phyloP scores from a whole-genome alignment of 1,140 invertebrate species.

The Brachionus asplanchnoidis region DNA sequence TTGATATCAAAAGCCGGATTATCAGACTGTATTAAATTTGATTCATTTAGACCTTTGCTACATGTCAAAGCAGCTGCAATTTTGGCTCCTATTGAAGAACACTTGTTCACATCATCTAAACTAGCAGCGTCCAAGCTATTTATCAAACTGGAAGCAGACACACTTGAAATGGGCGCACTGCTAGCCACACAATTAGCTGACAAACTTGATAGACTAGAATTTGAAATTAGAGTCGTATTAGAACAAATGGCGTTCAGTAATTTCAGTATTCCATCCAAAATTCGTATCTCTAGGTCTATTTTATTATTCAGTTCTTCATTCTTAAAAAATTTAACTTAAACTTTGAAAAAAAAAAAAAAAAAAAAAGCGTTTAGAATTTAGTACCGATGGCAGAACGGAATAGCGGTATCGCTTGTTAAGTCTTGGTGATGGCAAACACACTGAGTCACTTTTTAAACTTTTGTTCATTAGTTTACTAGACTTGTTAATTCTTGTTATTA shows the following conservation, averaged over 20 bases:
- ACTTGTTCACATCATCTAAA: neutral
- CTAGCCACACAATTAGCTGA: neutral
- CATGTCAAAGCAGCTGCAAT: neutral
- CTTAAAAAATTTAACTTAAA: neutral
- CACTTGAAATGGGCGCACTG: neutral
- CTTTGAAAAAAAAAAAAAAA: neutral
- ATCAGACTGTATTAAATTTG: neutral
- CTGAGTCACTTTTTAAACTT: slow-evolving; percentile 12
- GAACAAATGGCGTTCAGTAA: slow-evolving; percentile 5
- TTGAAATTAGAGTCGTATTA: neutral
- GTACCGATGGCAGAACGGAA: slow-evolving; percentile 24
- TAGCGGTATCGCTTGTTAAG: slow-evolving; percentile 21
- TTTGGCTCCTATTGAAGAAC: neutral
- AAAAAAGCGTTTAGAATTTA: neutral
- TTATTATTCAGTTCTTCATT: slow-evolving; percentile 31
- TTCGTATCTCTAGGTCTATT: slow-evolving; percentile 5
- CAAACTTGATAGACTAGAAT: neutral
- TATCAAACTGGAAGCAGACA: neutral
- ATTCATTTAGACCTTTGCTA: neutral
- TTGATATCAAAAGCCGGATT: slow-evolving; percentile 23
- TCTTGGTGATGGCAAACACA: slow-evolving; percentile 21
- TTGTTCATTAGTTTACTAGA: neutral
- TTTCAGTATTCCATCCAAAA: slow-evolving; percentile 12
- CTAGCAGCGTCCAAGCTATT: neutral
- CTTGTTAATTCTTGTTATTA: slow-evolving; percentile 2